Percentiles rank a stretch among this genome's conserved stretches.
Evolutionary conservation across 2,113 vertebrate species (phyloP).

Genomic region (Campylomormyrus tamandua): DNA sequence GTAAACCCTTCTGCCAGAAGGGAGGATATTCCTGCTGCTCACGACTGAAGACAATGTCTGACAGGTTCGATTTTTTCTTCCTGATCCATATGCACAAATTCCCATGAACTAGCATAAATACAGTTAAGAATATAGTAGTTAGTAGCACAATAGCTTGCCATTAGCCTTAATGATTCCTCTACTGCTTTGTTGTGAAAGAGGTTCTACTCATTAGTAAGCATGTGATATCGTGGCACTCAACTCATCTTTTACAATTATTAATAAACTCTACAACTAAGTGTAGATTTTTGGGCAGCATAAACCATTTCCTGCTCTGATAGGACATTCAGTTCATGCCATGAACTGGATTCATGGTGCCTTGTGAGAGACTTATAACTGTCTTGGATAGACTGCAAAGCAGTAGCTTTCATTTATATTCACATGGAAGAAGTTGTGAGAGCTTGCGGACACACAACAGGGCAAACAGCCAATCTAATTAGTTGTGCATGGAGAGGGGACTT

Average conservation of each 20-base stretch:
- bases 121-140: background rate
- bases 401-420: background rate
- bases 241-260: background rate
- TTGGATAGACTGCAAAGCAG: background rate
- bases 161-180: background rate
- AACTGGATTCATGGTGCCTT: background rate
- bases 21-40: background rate
- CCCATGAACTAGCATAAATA: background rate
- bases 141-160: background rate
- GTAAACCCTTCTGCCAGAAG: background rate
- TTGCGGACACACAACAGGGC: background rate
- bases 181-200: background rate
- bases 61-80: background rate
- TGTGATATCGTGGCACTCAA: background rate
- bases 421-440: background rate
- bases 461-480: slow-evolving; percentile 9
- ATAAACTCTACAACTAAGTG: background rate
- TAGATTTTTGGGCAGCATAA: background rate
- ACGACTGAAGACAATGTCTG: background rate
- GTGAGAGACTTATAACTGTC: background rate
- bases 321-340: background rate
- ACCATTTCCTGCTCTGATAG: background rate
- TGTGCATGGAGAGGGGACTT: background rate
- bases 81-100: background rate
- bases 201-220: background rate